phyloP scores from a whole-genome alignment of 2,888 invertebrate species.

The Drosophila kambysellisi region DNA sequence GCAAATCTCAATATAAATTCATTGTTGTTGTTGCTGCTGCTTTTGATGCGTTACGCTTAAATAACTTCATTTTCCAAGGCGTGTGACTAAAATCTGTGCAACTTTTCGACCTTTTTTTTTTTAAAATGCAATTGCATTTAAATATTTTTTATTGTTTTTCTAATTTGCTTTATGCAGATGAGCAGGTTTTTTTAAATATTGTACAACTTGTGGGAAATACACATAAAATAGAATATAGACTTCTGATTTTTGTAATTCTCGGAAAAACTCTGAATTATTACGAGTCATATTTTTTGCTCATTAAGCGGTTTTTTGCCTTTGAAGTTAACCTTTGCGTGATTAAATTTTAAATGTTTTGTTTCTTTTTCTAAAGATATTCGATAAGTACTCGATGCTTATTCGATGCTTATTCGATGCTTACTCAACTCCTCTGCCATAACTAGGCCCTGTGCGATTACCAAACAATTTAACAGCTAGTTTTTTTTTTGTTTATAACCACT shows the following conservation, averaged over 20 bases:
- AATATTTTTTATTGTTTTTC: not conserved
- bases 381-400: not conserved
- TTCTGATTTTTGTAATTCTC: not conserved
- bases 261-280: not conserved
- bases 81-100: conserved; percentile 9
- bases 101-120: not conserved
- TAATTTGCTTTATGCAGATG: not conserved
- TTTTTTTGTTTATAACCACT: conserved; percentile 16
- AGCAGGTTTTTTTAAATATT: not conserved
- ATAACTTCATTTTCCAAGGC: conserved; percentile 35
- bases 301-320: not conserved
- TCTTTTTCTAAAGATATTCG: not conserved
- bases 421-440: conserved; percentile 25
- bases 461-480: conserved; percentile 11
- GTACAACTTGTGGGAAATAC: not conserved
- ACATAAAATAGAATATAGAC: not conserved
- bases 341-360: not conserved
- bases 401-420: not conserved
- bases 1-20: conserved; percentile 49
- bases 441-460: conserved; percentile 11
- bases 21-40: conserved; percentile 18
- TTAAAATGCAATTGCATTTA: not conserved
- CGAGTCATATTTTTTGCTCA: too few relatives aligned
- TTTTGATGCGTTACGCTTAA: conserved; percentile 49
- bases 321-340: not conserved